These are phyloP conservation scores for Gopherus flavomarginatus DNA, from an alignment of 2,113 vertebrate genomes.

Conservation along the genomic window DNA sequence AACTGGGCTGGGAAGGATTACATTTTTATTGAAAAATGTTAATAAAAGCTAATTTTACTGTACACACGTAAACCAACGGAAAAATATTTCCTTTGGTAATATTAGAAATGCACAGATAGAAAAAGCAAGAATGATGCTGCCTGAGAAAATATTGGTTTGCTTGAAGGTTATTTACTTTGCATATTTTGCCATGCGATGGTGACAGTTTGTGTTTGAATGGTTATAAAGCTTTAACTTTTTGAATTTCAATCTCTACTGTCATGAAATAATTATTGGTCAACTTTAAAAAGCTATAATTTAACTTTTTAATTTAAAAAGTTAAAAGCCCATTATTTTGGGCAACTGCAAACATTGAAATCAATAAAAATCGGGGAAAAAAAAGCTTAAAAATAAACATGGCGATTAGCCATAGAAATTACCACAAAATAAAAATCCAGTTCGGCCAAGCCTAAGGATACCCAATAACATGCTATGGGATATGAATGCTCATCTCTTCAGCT, in stretches of 20 bases:
- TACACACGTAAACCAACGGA: not conserved
- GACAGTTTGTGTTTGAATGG: not conserved
- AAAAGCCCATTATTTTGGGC: not conserved
- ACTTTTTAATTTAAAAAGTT: not conserved
- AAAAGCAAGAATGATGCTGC: not conserved
- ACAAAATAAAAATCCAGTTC: not conserved
- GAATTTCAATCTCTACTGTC: not conserved
- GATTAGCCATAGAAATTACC: not conserved
- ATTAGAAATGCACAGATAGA: not conserved
- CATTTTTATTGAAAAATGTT: not conserved
- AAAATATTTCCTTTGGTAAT: not conserved
- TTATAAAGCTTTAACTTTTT: not conserved
- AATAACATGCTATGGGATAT: not conserved
- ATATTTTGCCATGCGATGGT: not conserved
- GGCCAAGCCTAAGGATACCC: not conserved
- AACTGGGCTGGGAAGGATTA: not conserved
- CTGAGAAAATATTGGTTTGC: not conserved
- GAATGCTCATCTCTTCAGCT: not conserved
- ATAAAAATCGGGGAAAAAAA: not conserved
- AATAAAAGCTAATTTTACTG: not conserved
- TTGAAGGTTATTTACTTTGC: not conserved
- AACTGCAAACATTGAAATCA: not conserved
- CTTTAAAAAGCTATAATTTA: not conserved
- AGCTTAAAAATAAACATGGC: not conserved
- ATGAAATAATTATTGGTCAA: not conserved